Evolutionary conservation across 2,888 invertebrate species (phyloP).

Genomic region (Argynnis bischoffii): DNA sequence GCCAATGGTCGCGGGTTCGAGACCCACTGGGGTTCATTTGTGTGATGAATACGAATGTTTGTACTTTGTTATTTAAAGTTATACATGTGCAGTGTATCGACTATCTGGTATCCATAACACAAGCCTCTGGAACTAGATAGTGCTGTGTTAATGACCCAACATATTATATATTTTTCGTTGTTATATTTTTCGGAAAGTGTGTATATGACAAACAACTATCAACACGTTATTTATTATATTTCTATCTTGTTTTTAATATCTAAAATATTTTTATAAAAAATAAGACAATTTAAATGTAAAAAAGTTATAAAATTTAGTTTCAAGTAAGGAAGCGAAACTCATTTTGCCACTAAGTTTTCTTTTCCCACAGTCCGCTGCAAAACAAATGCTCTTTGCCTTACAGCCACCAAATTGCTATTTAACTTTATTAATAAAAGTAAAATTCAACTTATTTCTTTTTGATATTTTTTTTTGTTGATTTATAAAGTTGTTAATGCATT

Average conservation of each 20-base stretch:
- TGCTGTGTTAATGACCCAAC: no score
- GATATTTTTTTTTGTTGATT: conserved; percentile 13
- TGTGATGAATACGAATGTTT: no score
- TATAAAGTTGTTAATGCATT: conserved; percentile 3
- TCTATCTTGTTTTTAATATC: not conserved
- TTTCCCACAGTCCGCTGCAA: conserved; percentile 24
- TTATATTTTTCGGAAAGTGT: no score
- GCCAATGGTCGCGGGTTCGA: no score
- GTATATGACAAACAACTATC: not conserved
- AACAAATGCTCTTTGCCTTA: conserved; percentile 29
- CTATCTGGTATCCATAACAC: no score
- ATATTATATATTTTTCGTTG: no score
- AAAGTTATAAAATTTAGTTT: conserved; percentile 15
- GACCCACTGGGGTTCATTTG: no score
- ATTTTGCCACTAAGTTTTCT: conserved; percentile 19
- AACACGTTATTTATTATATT: not conserved
- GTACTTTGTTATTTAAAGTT: no score
- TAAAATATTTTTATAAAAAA: not conserved
- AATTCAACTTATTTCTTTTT: conserved; percentile 25
- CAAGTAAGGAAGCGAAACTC: conserved; percentile 21
- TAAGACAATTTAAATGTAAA: conserved; percentile 8
- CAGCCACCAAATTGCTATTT: conserved; percentile 30
- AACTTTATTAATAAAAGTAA: conserved; percentile 37
- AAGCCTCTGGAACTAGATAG: no score
- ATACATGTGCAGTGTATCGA: no score